Evolutionary conservation across 1,140 invertebrate genomes (phyloP), one percentile per base, ranked within the genome.

Genomic region (Aphelinus atriplicis): DNA sequence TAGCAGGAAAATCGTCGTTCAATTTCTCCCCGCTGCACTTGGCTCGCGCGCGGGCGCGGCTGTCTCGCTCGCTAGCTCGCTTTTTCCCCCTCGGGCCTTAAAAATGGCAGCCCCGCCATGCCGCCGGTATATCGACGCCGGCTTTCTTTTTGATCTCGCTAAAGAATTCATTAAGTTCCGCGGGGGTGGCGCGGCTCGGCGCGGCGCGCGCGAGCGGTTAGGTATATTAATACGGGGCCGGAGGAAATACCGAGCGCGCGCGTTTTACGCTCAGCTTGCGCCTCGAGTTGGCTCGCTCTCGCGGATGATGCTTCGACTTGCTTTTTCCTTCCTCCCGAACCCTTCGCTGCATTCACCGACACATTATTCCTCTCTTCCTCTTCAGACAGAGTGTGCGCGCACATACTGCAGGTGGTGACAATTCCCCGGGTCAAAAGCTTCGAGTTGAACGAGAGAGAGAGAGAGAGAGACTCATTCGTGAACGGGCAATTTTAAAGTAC

Each of bases 141-240:
- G 60, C 47, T 81, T 83, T 81, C 82, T 82, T 83, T 83, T 83
- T 83, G 82, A 83, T 83, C 82, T 83, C 79, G 80, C 81, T 83
- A 82, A 83, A 83, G 82, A 83, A 83, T 83, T 83, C 81, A 83
- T 83, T 83, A 83, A 82, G 82, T 83, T 83, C 78, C 78, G 80
- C 80, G 81, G 78, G 78, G 81, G 78, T 75, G 61, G 47, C 26
- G 9, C 10, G 43, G 46, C 45, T 48, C 2, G 10, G 7, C 3
- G n/a, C 53, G 53, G 42, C 5, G 69, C 26, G 63, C 53, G 63
- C 45, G 6, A 43, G 79, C 79, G 80, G 82, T 80, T 81, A 81
- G 78, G 80, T 26, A 26, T 82, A 83, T 83, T 83, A 83, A 83
- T 80, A 83, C 80, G 80, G 76, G 79, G 78, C 73, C 73, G 78